These are phyloP conservation scores for Pelagia noctiluca DNA, from an alignment of 30 jellyfish, hydroid and myxozoan species.

Conservation along the genomic window DNA sequence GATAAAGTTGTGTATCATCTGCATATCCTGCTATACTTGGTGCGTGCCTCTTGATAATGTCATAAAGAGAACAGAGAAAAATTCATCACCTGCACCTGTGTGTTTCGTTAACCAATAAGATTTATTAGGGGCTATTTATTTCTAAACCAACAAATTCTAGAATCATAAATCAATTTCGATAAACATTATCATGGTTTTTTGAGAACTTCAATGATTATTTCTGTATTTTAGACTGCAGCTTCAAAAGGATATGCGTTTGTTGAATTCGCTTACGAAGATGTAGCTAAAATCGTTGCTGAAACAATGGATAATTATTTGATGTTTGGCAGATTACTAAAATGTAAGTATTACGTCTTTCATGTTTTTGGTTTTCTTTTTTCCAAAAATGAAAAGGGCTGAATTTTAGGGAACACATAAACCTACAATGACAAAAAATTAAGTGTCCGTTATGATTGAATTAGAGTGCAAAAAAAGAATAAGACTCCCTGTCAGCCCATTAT, in stretches of 20 bases:
- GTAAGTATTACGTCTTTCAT: conserved; percentile 33
- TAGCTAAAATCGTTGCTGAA: conserved; percentile 98
- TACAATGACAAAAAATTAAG: background rate
- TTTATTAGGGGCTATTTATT: no score
- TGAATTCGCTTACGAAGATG: conserved; percentile 91
- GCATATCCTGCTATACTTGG: no score
- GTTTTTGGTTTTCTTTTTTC: background rate
- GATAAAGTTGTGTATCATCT: no score
- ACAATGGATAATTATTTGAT: conserved; percentile 96
- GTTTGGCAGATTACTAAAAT: conserved; percentile 91
- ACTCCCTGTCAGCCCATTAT: no score
- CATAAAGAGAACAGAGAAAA: no score
- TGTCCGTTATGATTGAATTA: no score
- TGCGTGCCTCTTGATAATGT: no score
- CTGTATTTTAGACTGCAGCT: conserved; percentile 81
- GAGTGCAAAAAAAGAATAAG: no score
- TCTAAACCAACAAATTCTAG: background rate
- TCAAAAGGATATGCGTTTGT: conserved; percentile 97
- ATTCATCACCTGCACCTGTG: no score
- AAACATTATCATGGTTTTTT: background rate
- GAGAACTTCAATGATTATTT: no score
- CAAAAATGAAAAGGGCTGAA: background rate
- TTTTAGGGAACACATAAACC: conserved; percentile 1
- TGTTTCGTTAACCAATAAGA: no score
- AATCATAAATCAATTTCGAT: background rate